Base-by-base conservation (phyloP, 2,888 invertebrate genomes). In the Synanthedon myopaeformis region DNA sequence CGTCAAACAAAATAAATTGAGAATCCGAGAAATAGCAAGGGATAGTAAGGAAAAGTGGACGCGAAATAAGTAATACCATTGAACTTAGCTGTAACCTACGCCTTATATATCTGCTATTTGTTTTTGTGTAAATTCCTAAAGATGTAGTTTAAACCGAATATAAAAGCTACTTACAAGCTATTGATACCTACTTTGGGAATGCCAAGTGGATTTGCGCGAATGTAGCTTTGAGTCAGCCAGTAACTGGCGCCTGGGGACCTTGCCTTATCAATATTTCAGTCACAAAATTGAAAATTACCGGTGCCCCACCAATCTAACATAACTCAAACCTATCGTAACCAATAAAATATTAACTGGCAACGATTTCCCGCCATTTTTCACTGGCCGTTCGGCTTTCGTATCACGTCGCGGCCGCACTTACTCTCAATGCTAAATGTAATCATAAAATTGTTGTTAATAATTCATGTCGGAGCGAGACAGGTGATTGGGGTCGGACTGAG, bases 361-460 rank as follows among this genome's bases (percentile, higher is more conserved):
- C 76, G 72, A 77, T 82, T 83, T 81, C 78, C 81, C 77, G 79
- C 76, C 74, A 79, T 81, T 83, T 83, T 81, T 81, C 83, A 82
- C 75, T 65, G 75, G 72, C 71, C 75, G 76, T 73, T 81, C 74
- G 63, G 73, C 60, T 78, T 82, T 79, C 86, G 65, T 66, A 70
- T 79, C 86, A 86, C 86, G 86, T 85, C 64, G 61, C 60, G 54
- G 69, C 75, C 71, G 76, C 81, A 79, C 84, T 83, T 82, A 79
- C 72, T 78, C 79, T 79, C 77, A 70, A 70, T 75, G 78, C 77
- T 82, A 83, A 85, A 84, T 84, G 83, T 82, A 84, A 86, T 86
- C 86, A 84, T 86, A 86, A 85, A 85, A 84, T 84, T 83, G 86
- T 82, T 83, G 82, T 85, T 84, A 86, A 86, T 86, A 86, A 85